Conservation (phyloP, 2,797 vertebrate genomes). For the Girardinus metallicus region DNA sequence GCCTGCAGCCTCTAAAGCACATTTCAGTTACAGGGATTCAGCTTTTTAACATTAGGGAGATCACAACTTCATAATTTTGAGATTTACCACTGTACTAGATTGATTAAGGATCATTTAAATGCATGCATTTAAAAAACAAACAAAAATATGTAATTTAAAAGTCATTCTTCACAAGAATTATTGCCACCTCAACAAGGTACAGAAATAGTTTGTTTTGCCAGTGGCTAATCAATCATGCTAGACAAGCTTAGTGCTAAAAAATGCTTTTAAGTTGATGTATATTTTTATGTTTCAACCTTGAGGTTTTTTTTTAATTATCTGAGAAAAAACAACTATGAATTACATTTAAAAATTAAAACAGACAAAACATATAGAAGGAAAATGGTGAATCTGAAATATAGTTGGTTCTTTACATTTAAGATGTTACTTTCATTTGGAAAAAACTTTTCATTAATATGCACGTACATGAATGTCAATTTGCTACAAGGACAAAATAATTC, state of each 20-base stretch:
- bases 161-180: background rate
- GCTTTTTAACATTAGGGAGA: conserved; percentile 8
- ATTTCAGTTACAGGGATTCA: conserved; percentile 23
- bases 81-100: background rate
- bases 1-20: conserved; percentile 60
- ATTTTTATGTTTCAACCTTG: background rate
- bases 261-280: background rate
- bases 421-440: background rate
- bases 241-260: background rate
- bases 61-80: conserved; percentile 2
- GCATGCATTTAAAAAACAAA: background rate
- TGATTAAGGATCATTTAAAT: background rate
- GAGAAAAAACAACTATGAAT: background rate
- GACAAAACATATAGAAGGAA: background rate
- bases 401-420: background rate
- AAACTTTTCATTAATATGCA: background rate
- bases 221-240: background rate
- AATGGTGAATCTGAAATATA: background rate
- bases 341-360: background rate
- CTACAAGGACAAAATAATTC: background rate
- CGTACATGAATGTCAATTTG: background rate
- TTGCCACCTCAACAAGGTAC: background rate
- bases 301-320: background rate
- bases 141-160: background rate
- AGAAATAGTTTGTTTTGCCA: background rate